phyloP scores from a whole-genome alignment of 1,140 invertebrate genomes.

The Pantala flavescens region DNA sequence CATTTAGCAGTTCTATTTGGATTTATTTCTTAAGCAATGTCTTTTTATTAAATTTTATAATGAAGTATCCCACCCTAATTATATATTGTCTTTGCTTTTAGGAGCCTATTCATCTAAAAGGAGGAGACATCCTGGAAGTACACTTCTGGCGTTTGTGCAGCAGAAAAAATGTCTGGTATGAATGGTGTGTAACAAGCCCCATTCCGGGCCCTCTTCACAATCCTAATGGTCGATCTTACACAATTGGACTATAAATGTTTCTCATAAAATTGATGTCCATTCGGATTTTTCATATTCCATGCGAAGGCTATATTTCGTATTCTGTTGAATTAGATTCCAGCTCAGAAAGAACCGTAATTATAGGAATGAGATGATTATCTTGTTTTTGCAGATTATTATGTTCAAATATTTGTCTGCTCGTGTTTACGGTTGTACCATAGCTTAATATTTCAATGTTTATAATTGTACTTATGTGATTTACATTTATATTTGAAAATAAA shows the following conservation, averaged over 20 bases:
- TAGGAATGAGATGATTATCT: too few species aligned
- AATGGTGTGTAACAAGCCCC: slow-evolving; percentile 76
- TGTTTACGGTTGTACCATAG: too few species aligned
- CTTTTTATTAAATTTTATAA: too few species aligned
- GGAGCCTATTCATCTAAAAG: slow-evolving; percentile 63
- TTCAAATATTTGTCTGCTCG: too few species aligned
- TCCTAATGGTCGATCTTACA: slow-evolving; percentile 65
- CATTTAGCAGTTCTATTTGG: too few species aligned
- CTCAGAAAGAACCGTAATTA: too few species aligned
- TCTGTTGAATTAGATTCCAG: too few species aligned
- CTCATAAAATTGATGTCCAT: not conserved
- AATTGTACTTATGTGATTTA: not conserved
- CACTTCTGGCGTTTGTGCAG: slow-evolving; percentile 79
- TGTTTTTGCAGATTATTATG: too few species aligned
- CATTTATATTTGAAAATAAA: not conserved
- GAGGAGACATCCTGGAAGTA: slow-evolving; percentile 58
- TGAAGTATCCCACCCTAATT: too few species aligned
- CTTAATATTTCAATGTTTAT: not conserved
- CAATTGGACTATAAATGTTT: slow-evolving; percentile 41
- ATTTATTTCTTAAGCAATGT: too few species aligned
- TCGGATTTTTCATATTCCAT: too few species aligned
- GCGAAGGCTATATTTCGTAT: too few species aligned
- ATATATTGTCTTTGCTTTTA: slow-evolving; percentile 31
- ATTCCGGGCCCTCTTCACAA: slow-evolving; percentile 59
- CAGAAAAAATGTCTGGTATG: slow-evolving; percentile 86